Evolutionary conservation across 2,888 invertebrate genomes (phyloP).

Genomic region (Tenthredo mesomela): DNA sequence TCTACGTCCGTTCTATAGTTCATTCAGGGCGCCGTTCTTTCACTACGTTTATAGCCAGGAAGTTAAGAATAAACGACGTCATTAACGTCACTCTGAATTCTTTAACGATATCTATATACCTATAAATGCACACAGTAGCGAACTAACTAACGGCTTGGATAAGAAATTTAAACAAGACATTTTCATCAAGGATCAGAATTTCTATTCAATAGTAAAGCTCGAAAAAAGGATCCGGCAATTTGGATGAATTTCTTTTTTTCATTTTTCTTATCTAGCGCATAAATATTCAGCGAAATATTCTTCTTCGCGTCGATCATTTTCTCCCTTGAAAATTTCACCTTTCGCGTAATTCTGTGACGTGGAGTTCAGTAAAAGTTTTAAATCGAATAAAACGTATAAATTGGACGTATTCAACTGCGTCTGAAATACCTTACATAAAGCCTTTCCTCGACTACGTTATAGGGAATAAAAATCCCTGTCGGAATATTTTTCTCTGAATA

Average conservation of each 20-base stretch:
- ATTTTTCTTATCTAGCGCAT: too few species aligned
- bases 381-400: conserved; percentile 23
- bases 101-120: conserved; percentile 22
- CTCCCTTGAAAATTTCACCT: not conserved
- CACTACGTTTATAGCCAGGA: conserved; percentile 12
- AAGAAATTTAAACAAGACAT: not conserved
- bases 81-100: conserved; percentile 46
- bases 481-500: not conserved
- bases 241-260: not conserved
- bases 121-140: not conserved
- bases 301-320: not conserved
- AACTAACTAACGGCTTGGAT: not conserved
- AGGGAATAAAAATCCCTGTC: not conserved
- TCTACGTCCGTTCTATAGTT: conserved; percentile 41
- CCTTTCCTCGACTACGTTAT: not conserved
- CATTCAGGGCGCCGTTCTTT: conserved; percentile 33
- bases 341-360: not conserved
- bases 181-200: not conserved
- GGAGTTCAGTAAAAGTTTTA: conserved; percentile 12
- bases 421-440: not conserved
- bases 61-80: conserved; percentile 46
- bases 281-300: not conserved
- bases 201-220: not conserved
- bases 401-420: conserved; percentile 34
- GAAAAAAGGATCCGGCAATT: not conserved